Base-by-base conservation (phyloP, 2,888 invertebrate genomes). In the Erebia palarica region DNA sequence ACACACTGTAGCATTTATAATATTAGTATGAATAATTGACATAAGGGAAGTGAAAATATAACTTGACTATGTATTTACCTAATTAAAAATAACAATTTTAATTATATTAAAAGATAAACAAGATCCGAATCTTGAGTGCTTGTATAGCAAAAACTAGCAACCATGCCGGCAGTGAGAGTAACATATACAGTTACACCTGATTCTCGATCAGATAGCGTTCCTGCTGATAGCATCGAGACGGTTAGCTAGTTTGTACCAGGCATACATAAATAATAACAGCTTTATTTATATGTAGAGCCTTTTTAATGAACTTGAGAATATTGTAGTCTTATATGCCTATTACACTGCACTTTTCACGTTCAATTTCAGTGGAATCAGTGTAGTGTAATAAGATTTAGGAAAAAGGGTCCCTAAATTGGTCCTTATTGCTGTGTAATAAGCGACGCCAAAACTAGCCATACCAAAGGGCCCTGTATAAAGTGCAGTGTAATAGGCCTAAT, bases 101-200 rank as follows among this genome's bases (percentile, higher is more conserved):
- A 49, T 63, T 63, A 63, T 47, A 47, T n/a, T 9, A 44, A 73
- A 65, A 73, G 57, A 51, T 65, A 71, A 73, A 71, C 73, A 67
- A 69, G 73, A 73, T 60, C 58, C 27, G 65, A 59, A 73, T 71
- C 71, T 64, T 65, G 44, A 65, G 64, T 49, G 64, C 67, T 57
- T 64, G 70, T 59, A 71, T 71, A 63, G 65, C 68, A 75, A 75
- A 73, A 73, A 75, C 73, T 68, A 71, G 68, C 61, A 49, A 61
- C 71, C 60, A 67, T 58, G 68, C 66, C 68, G 71, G 42, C 64
- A 70, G 74, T 68, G 73, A 67, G 69, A 73, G 75, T 72, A 64
- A 73, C 69, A 66, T 75, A 68, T 75, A 75, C 76, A 75, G 75
- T 75, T 75, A 76, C 72, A 67, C 73, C 73, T 75, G 73, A 74